phyloP scores from a whole-genome alignment of 1,140 invertebrate genomes.

The Philaenus spumarius region DNA sequence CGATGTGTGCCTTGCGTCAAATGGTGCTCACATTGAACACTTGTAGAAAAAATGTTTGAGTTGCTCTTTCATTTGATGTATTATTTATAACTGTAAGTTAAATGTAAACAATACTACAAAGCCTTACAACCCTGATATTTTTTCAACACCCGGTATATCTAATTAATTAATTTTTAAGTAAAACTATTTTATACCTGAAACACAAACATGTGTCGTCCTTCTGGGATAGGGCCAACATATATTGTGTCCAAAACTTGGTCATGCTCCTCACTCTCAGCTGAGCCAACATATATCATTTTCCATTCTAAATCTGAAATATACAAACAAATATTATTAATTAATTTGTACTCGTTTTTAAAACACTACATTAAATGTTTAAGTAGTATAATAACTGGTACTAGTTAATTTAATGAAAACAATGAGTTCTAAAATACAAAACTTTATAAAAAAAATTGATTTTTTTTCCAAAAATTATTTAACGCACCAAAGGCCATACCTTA shows the following conservation, averaged over 20 bases:
- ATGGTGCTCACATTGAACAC: too few relatives aligned
- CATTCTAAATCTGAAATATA: slow-evolving; percentile 84
- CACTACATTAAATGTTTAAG: too few relatives aligned
- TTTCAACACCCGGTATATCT: neutral
- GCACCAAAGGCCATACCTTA: too few relatives aligned
- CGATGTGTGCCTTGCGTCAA: too few relatives aligned
- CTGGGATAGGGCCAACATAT: slow-evolving; percentile 95
- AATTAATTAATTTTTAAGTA: neutral
- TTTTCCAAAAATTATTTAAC: too few relatives aligned
- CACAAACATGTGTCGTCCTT: slow-evolving; percentile 95
- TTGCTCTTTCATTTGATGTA: too few relatives aligned
- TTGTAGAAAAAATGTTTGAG: too few relatives aligned
- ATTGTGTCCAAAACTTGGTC: slow-evolving; percentile 94
- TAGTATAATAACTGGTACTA: neutral
- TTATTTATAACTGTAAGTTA: too few relatives aligned
- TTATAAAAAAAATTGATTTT: too few relatives aligned
- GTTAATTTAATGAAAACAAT: slow-evolving; percentile 24
- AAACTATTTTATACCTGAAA: slow-evolving; percentile 61
- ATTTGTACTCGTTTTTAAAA: neutral
- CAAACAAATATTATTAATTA: slow-evolving; percentile 24
- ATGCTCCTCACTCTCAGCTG: slow-evolving; percentile 93
- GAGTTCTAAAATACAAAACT: neutral
- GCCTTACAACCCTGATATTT: too few relatives aligned
- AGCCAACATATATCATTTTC: slow-evolving; percentile 99
- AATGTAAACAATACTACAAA: too few relatives aligned